phyloP scores from a whole-genome alignment of 2,888 invertebrate species.

The Lobophora halterata region DNA sequence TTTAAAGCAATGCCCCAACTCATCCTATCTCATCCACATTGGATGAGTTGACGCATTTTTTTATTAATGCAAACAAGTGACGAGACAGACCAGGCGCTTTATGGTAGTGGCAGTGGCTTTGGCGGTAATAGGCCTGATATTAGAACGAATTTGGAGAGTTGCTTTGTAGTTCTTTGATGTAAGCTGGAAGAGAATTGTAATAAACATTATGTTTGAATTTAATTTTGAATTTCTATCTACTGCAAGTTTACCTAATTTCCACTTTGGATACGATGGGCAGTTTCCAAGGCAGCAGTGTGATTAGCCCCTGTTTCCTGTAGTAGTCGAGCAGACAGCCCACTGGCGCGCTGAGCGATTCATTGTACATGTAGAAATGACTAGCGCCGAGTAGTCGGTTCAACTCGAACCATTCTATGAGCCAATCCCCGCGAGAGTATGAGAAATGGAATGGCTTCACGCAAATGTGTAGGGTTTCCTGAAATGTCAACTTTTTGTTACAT shows the following conservation, averaged over 20 bases:
- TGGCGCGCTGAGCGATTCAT: conserved; percentile 90
- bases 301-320: conserved; percentile 83
- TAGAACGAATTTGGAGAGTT: too few relatives aligned
- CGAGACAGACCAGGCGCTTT: too few relatives aligned
- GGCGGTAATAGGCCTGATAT: too few relatives aligned
- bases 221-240: too few relatives aligned
- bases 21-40: too few relatives aligned
- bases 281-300: conserved; percentile 90
- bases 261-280: conserved; percentile 92
- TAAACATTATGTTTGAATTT: too few relatives aligned
- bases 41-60: too few relatives aligned
- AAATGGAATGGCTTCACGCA: conserved; percentile 96
- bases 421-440: conserved; percentile 90
- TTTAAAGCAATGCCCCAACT: too few relatives aligned
- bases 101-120: too few relatives aligned
- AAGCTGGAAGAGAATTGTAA: too few relatives aligned
- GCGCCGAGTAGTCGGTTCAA: conserved; percentile 91
- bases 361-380: conserved; percentile 94
- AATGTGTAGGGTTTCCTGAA: conserved; percentile 84
- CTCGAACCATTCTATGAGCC: conserved; percentile 94
- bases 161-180: too few relatives aligned
- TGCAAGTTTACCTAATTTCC: conserved; percentile 83
- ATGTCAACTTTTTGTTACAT: conserved; percentile 26
- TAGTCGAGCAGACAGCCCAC: conserved; percentile 88
- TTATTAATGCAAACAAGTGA: too few relatives aligned